These are phyloP conservation scores for Oceanodroma leucorhoa DNA, from an alignment of 2,797 vertebrate genomes.

Conservation along the genomic window DNA sequence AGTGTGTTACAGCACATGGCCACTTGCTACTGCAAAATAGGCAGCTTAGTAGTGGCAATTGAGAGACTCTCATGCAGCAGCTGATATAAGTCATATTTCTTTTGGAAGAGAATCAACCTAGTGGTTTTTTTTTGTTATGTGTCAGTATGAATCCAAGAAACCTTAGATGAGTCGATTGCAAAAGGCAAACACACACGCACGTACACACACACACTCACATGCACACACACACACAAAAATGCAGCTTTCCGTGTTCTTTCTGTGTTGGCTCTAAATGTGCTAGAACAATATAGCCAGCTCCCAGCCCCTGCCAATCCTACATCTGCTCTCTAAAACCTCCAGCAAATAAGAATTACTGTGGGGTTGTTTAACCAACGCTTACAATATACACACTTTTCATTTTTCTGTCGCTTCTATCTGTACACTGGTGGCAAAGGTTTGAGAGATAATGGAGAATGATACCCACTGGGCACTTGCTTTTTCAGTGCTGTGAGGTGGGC, in stretches of 20 bases:
- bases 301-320: conserved; percentile 80
- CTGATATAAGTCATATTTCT: conserved; percentile 78
- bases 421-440: conserved; percentile 77
- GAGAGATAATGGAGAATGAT: conserved; percentile 78
- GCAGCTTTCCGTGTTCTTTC: conserved; percentile 75
- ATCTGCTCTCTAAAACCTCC: conserved; percentile 87
- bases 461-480: conserved; percentile 67
- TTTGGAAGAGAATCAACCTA: conserved; percentile 73
- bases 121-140: conserved; percentile 27
- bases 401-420: conserved; percentile 63
- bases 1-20: conserved; percentile 66
- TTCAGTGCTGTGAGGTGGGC: conserved; percentile 31
- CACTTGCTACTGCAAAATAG: conserved; percentile 68
- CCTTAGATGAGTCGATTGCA: conserved; percentile 58
- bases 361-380: conserved; percentile 84
- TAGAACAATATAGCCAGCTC: conserved; percentile 80
- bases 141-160: conserved; percentile 77
- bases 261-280: conserved; percentile 75
- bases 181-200: conserved; percentile 37
- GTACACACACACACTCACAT: neutral
- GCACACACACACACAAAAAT: conserved; percentile 40
- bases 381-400: conserved; percentile 82
- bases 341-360: conserved; percentile 85
- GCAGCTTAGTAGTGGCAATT: conserved; percentile 61
- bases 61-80: conserved; percentile 68